These are phyloP conservation scores for Cassiopea andromeda DNA, from an alignment of 30 jellyfish, hydroid and myxozoan genomes.

Conservation along the genomic window DNA sequence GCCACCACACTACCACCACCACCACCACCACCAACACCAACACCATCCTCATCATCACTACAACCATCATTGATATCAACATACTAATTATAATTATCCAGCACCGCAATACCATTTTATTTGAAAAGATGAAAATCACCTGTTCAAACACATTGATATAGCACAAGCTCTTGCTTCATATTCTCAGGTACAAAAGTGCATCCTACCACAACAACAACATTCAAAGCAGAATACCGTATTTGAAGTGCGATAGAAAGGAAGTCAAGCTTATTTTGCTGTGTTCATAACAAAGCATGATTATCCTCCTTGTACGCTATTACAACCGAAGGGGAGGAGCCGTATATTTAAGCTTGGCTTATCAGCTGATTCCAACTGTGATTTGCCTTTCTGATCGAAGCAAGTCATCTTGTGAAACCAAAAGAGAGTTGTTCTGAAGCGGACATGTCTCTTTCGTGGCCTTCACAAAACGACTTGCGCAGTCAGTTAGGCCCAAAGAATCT, in stretches of 20 bases:
- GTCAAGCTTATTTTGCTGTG: conserved; percentile 19
- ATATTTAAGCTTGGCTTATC: conserved; percentile 31
- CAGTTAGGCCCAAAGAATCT: no score
- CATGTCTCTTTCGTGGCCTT: not conserved
- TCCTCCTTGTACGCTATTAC: conserved; percentile 62
- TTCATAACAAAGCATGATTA: conserved; percentile 36
- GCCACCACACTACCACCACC: not conserved
- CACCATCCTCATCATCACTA: not conserved
- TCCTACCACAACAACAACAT: not conserved
- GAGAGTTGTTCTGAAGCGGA: conserved; percentile 3
- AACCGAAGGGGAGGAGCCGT: conserved; percentile 64
- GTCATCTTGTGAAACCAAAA: conserved; percentile 4
- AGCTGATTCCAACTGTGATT: conserved; percentile 62
- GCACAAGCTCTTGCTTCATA: no score
- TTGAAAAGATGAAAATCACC: no score
- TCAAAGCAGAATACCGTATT: not conserved
- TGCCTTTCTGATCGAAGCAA: conserved; percentile 29
- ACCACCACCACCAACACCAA: not conserved
- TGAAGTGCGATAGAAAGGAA: not conserved
- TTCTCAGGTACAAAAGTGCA: not conserved
- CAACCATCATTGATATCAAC: not conserved
- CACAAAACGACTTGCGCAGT: no score
- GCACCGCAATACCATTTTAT: no score
- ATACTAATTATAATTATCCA: not conserved
- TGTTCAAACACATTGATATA: no score